Conservation (phyloP, 1,140 invertebrate species). For the Gryon sp. region DNA sequence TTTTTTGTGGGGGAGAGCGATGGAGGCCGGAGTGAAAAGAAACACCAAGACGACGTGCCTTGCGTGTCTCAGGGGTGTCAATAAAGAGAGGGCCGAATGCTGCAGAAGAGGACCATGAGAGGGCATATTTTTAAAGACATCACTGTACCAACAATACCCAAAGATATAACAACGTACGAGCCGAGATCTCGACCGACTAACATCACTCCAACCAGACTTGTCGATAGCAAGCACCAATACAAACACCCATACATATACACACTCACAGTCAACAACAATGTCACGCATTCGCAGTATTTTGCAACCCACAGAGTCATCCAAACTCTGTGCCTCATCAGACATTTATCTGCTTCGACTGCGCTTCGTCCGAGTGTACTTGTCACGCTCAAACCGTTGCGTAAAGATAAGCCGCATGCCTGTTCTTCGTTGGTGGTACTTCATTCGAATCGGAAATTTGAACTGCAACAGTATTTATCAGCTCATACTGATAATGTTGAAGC, state of each 20-base stretch:
- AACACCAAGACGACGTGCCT: conserved; percentile 11
- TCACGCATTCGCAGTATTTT: conserved; percentile 37
- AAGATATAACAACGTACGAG: conserved; percentile 74
- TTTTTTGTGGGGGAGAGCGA: conserved; percentile 36
- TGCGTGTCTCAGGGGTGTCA: conserved; percentile 23
- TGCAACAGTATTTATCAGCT: neutral
- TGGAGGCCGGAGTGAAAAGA: conserved; percentile 15
- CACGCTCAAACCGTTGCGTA: conserved; percentile 25
- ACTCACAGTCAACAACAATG: conserved; percentile 4
- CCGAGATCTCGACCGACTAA: conserved; percentile 35
- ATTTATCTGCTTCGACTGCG: conserved; percentile 44
- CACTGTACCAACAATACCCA: conserved; percentile 72
- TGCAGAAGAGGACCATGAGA: conserved; percentile 31
- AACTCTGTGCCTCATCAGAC: conserved; percentile 52
- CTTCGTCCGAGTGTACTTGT: conserved; percentile 41
- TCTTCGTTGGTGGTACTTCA: conserved; percentile 31
- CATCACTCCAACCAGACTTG: conserved; percentile 34
- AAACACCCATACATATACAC: too few relatives aligned
- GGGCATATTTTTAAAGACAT: conserved; percentile 47
- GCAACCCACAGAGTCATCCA: conserved; percentile 42
- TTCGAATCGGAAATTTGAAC: conserved; percentile 2
- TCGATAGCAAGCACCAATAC: conserved; percentile 16
- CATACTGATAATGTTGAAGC: too few relatives aligned
- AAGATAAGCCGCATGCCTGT: conserved; percentile 32
- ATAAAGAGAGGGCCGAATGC: conserved; percentile 48